phyloP scores from a whole-genome alignment of 2,888 invertebrate genomes.

The Euplagia quadripunctaria region DNA sequence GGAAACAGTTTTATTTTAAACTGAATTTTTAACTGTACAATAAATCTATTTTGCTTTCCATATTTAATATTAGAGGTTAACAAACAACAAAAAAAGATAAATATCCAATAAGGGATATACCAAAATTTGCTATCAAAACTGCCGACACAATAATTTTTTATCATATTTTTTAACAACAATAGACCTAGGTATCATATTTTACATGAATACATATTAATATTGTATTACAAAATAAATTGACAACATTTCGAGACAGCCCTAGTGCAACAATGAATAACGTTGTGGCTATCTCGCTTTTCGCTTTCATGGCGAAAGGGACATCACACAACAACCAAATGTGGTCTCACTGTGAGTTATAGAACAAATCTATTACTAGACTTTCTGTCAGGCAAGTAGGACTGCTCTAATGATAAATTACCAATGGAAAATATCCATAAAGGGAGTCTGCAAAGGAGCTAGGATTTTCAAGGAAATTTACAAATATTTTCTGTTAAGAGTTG shows the following conservation, averaged over 20 bases:
- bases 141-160: slow-evolving; percentile 34
- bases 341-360: slow-evolving; percentile 37
- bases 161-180: slow-evolving; percentile 24
- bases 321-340: slow-evolving; percentile 27
- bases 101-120: slow-evolving; percentile 18
- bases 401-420: neutral
- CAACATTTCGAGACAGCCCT: slow-evolving; percentile 52
- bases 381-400: neutral
- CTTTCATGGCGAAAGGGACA: slow-evolving; percentile 35
- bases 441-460: too few species aligned
- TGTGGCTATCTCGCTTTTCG: slow-evolving; percentile 28
- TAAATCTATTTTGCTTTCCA: neutral
- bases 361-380: slow-evolving; percentile 6
- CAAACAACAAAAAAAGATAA: slow-evolving; percentile 11
- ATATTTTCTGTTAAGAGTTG: neutral
- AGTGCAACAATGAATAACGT: slow-evolving; percentile 39
- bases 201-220: slow-evolving; percentile 13
- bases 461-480: neutral
- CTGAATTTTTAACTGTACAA: slow-evolving; percentile 11
- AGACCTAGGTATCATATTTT: slow-evolving; percentile 10
- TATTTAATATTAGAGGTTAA: neutral
- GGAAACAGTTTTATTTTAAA: slow-evolving; percentile 25
- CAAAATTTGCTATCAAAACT: slow-evolving; percentile 31
- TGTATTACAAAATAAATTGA: slow-evolving; percentile 15
- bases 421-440: neutral